Conservation (phyloP, 1,140 invertebrate genomes). For the Lepidostoma basale region DNA sequence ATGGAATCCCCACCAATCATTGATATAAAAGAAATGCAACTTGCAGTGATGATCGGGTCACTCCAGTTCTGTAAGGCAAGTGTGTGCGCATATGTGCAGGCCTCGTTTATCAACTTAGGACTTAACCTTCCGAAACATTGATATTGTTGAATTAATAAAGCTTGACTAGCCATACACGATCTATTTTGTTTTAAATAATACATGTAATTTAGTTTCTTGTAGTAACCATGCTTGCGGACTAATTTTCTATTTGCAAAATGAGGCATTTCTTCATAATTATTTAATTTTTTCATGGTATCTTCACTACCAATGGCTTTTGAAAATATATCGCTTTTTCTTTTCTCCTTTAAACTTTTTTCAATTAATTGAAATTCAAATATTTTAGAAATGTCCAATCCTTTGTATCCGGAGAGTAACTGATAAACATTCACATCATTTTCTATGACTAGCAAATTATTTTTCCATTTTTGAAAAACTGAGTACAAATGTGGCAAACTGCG, state of each 20-base stretch:
- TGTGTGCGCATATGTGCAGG: slow-evolving; percentile 63
- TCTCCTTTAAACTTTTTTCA: slow-evolving; percentile 50
- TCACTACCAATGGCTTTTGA: background rate
- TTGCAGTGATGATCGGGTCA: slow-evolving; percentile 61
- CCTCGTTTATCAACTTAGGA: slow-evolving; percentile 60
- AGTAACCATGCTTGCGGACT: slow-evolving; percentile 65
- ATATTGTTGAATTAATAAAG: slow-evolving; percentile 58
- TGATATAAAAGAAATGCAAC: slow-evolving; percentile 68
- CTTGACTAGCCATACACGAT: slow-evolving; percentile 66
- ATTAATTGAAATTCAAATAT: slow-evolving; percentile 63
- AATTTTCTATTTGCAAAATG: slow-evolving; percentile 64
- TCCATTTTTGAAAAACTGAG: slow-evolving; percentile 56
- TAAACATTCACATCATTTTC: slow-evolving; percentile 63
- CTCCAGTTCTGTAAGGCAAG: slow-evolving; percentile 65
- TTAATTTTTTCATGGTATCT: background rate
- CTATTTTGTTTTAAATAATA: slow-evolving; percentile 70
- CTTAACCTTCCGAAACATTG: slow-evolving; percentile 56
- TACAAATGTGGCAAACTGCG: slow-evolving; percentile 56
- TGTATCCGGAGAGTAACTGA: slow-evolving; percentile 62
- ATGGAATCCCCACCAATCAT: slow-evolving; percentile 66
- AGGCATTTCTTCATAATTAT: slow-evolving; percentile 55
- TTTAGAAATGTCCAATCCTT: slow-evolving; percentile 62
- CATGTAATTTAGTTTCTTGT: slow-evolving; percentile 65
- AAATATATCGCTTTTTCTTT: slow-evolving; percentile 41
- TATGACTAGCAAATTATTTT: slow-evolving; percentile 50